Evolutionary conservation across 2,113 vertebrate genomes (phyloP).

Genomic region (Leucosticte australis): DNA sequence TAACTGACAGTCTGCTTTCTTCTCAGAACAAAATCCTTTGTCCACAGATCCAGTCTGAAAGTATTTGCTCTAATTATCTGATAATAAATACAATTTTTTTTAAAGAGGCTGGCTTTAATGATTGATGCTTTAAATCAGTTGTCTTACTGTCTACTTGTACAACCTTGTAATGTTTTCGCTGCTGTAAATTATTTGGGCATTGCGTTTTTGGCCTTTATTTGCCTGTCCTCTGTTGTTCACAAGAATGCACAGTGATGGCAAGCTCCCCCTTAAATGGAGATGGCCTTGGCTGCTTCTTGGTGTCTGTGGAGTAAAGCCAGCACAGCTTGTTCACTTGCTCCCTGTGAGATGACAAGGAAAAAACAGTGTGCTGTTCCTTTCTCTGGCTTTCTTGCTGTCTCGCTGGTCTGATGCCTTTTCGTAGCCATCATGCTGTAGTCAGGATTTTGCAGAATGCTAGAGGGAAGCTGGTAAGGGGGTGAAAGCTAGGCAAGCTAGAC

Average conservation of each 20-base stretch:
- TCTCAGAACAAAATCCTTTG: not conserved
- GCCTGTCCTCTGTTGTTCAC: not conserved
- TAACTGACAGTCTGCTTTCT: not conserved
- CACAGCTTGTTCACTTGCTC: not conserved
- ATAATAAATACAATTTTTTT: not conserved
- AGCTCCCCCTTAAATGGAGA: not conserved
- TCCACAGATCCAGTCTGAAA: not conserved
- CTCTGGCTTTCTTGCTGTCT: rapidly evolving
- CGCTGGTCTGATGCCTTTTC: rapidly evolving
- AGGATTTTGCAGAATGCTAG: not conserved
- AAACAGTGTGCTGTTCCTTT: not conserved
- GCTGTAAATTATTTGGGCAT: not conserved
- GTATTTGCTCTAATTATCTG: not conserved
- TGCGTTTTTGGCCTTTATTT: not conserved
- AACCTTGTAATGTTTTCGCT: not conserved
- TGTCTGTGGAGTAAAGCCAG: conserved; percentile 1
- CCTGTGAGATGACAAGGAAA: not conserved
- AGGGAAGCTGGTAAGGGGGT: not conserved
- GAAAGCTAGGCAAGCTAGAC: not conserved
- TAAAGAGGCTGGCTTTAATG: not conserved
- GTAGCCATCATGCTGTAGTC: not conserved
- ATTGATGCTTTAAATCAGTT: not conserved
- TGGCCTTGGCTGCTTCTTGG: not conserved
- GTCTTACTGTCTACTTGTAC: not conserved
- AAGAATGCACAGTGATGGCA: not conserved